These are phyloP conservation scores for Rhadina sibilatrix DNA, from an alignment of 2,113 vertebrate species.

Conservation along the genomic window DNA sequence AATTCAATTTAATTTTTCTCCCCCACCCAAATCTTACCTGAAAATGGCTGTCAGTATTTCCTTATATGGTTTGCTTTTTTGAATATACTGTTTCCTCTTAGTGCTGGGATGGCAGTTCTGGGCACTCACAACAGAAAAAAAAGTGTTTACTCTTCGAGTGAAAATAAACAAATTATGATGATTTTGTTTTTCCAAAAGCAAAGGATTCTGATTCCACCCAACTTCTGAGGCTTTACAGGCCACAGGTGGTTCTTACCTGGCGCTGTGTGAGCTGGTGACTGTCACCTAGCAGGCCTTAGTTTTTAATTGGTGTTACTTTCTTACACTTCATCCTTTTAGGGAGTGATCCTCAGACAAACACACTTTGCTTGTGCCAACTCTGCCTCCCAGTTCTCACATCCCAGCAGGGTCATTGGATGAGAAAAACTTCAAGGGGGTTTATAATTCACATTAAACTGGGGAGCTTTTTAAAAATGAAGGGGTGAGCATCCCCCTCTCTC, in stretches of 20 bases:
- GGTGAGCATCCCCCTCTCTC: background rate
- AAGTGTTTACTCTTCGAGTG: background rate
- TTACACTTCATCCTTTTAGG: background rate
- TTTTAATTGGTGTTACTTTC: background rate
- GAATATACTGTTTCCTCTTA: background rate
- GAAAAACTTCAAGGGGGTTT: background rate
- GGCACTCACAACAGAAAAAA: too few relatives aligned
- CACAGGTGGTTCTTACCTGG: background rate
- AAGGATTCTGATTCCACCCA: background rate
- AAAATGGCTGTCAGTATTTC: background rate
- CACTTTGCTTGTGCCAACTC: background rate
- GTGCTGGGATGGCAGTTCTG: background rate
- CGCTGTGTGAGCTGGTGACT: background rate
- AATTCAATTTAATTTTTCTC: background rate
- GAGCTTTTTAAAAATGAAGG: background rate
- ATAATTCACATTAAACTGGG: fast-evolving
- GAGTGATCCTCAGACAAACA: background rate
- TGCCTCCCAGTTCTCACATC: background rate
- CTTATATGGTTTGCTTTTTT: background rate
- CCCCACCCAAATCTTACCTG: background rate
- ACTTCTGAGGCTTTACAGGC: background rate
- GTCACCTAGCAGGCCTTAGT: background rate
- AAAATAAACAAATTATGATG: background rate
- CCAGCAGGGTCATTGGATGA: background rate
- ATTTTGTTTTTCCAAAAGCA: background rate